These are phyloP conservation scores for Progne subis DNA, from an alignment of 2,113 vertebrate species.

Conservation along the genomic window DNA sequence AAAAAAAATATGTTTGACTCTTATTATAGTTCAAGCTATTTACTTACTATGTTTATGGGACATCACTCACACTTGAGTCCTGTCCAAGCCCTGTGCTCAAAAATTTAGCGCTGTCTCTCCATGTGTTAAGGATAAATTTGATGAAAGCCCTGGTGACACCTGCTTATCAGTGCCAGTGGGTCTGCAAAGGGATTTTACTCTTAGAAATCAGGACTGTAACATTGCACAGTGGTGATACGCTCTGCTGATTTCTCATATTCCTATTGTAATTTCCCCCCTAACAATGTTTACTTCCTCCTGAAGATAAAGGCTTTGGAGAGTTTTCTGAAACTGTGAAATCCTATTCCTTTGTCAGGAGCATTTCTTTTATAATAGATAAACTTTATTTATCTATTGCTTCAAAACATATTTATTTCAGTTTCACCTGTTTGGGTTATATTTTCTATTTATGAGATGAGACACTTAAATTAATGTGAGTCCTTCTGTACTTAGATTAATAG, in stretches of 20 bases:
- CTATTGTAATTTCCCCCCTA: conserved; percentile 5
- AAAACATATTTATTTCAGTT: conserved; percentile 1
- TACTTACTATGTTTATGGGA: neutral
- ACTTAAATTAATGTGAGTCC: neutral
- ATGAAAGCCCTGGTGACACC: neutral
- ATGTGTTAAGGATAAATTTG: neutral
- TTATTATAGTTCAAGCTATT: neutral
- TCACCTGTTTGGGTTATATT: neutral
- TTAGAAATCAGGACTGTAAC: neutral
- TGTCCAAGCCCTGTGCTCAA: neutral
- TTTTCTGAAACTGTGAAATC: neutral
- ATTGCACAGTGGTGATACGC: neutral
- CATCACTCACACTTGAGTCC: neutral
- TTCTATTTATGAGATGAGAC: neutral
- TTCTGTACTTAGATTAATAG: neutral
- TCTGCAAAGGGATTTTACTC: neutral
- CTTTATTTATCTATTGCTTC: neutral
- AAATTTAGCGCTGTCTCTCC: neutral
- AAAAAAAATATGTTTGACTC: neutral
- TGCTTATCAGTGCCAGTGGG: neutral
- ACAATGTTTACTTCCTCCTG: neutral
- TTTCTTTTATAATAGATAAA: neutral
- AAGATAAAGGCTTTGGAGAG: neutral
- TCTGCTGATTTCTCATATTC: neutral
- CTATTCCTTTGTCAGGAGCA: neutral